Evolutionary conservation across 1,140 invertebrate genomes (phyloP), one percentile per base, ranked within the genome.

Genomic region (Hyposmocoma kahamanoa): DNA sequence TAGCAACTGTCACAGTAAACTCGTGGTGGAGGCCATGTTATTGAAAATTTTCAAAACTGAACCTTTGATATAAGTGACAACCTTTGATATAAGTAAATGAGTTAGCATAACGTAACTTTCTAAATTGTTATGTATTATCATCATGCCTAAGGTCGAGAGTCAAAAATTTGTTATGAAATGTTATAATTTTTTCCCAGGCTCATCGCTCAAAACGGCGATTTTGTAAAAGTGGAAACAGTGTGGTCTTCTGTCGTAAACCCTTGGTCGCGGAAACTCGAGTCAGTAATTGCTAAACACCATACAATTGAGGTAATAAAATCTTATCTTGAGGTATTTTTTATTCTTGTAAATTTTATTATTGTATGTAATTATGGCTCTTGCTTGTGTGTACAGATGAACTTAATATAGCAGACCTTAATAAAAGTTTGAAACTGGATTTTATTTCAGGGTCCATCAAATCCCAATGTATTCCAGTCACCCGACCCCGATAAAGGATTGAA

Each of bases 231-330:
- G 22, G 94, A 97, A 80, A 97, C 96, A 0, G 95, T 97, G 79
- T 98, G 96, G 95, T 95, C 95, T 0, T 94, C 93, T 50, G 97
- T 97, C 77, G 90, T 97, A 22, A 98, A 98, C 89, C 96, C 97
- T 0, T 98, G 96, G 96, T 94, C 94, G 0, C 90, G 90, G 68
- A 93, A 94, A 81, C 85, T 98, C 43, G 97, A 98, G 70, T 97
- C 97, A 87, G 91, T 98, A 41, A 93, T 95, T 64, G 96, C 94
- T 49, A 92, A 96, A 66, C 96, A 98, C 87, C 88, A 90, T 45
- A 91, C 98, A 2, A 70, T 96, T 46, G 93, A 94, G 89, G 93
- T 91, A 78, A 58, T n/a, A 15, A 17, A 36, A 2, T 36, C 6
- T 8, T 30, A 1, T 10, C 28, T 30, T 26, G 11, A 26, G 11